These are phyloP conservation scores for Ascidia mentula DNA, from an alignment of 23 tunicate genomes.

Conservation along the genomic window DNA sequence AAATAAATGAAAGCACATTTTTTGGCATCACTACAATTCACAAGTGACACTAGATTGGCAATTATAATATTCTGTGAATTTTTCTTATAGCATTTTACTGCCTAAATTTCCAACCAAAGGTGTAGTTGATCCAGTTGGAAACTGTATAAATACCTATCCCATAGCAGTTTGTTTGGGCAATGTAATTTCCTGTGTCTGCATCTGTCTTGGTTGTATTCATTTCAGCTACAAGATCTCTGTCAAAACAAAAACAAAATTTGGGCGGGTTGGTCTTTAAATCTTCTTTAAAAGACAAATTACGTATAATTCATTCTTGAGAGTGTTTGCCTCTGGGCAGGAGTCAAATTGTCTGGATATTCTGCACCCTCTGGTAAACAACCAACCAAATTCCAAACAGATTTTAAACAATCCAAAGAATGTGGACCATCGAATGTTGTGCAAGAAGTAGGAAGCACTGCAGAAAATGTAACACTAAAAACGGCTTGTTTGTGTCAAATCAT, in stretches of 20 bases:
- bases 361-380: not conserved
- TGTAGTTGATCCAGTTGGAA: not conserved
- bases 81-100: no score
- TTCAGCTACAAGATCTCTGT: not conserved
- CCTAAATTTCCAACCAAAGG: no score
- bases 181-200: constrained; percentile 1
- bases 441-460: not conserved
- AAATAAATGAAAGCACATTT: no score
- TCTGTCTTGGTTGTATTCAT: not conserved
- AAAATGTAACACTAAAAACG: not conserved
- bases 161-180: not conserved
- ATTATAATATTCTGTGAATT: no score
- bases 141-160: no score
- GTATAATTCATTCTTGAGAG: not conserved
- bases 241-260: not conserved
- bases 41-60: no score
- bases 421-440: not conserved
- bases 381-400: not conserved
- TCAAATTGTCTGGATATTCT: not conserved
- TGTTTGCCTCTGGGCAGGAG: not conserved
- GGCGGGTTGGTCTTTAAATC: not conserved
- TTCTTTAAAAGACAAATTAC: not conserved
- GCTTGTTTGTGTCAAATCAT: not conserved
- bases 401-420: not conserved
- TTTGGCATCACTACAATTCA: no score